These are phyloP conservation scores for Ceratosolen fusciceps DNA, from an alignment of 1,140 invertebrate genomes.

Conservation along the genomic window DNA sequence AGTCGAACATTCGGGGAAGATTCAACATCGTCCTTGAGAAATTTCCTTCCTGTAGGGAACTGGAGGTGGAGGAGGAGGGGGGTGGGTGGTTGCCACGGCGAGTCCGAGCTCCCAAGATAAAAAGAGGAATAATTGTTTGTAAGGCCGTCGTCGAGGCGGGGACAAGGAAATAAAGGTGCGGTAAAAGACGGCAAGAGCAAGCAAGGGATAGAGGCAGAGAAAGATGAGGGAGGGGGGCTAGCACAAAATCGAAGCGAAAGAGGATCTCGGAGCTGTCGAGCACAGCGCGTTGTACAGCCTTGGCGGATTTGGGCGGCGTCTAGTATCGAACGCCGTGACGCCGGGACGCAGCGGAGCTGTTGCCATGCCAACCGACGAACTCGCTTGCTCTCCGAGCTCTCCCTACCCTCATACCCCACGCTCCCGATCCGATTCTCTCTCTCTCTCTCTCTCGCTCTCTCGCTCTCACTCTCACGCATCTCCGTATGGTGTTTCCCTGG, in stretches of 20 bases:
- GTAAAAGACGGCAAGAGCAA: neutral
- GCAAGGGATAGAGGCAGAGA: neutral
- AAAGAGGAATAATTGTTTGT: too few species aligned
- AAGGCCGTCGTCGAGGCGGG: too few species aligned
- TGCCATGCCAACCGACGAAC: slow-evolving; percentile 69
- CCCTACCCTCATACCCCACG: neutral
- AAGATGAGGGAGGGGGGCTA: neutral
- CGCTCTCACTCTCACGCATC: neutral
- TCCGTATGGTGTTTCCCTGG: slow-evolving; percentile 10
- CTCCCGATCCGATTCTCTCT: neutral
- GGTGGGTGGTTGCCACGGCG: too few species aligned
- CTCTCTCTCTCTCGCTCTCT: neutral
- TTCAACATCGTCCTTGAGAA: too few species aligned
- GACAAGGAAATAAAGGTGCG: neutral
- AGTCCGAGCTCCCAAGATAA: too few species aligned
- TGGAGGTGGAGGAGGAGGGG: too few species aligned
- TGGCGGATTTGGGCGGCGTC: slow-evolving; percentile 69
- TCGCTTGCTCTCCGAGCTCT: neutral
- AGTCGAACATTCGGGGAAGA: too few species aligned
- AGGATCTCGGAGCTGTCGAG: slow-evolving; percentile 19
- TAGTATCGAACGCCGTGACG: slow-evolving; percentile 70
- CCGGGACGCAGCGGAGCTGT: slow-evolving; percentile 69
- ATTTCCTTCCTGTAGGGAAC: too few species aligned
- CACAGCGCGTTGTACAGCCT: slow-evolving; percentile 47
- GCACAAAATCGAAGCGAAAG: slow-evolving; percentile 8